Evolutionary conservation across 2,888 invertebrate genomes (phyloP).

Genomic region (Ditula angustiorana): DNA sequence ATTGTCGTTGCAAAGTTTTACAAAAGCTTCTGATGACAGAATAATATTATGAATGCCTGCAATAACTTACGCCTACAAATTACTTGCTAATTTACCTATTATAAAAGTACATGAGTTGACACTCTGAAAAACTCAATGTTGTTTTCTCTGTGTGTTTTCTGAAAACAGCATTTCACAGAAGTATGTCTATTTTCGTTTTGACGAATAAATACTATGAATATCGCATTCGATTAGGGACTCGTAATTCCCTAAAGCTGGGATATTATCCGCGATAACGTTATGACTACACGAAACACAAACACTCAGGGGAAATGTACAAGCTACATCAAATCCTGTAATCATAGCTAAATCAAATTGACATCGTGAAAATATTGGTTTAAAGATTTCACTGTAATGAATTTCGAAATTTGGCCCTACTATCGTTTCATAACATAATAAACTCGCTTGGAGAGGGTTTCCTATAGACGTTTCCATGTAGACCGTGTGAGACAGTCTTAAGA

Average conservation of each 20-base stretch:
- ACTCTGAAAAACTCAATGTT: no score
- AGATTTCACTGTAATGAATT: no score
- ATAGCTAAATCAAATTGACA: background rate
- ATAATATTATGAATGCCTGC: no score
- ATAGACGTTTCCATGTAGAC: no score
- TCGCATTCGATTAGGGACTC: conserved; percentile 13
- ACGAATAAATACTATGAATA: background rate
- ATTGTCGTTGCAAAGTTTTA: background rate
- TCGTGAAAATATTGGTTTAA: background rate
- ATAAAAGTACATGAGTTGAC: no score
- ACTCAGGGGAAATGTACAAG: conserved; percentile 14
- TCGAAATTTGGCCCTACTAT: no score
- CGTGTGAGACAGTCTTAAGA: no score
- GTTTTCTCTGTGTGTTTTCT: background rate
- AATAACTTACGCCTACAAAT: no score
- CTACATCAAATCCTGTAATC: background rate
- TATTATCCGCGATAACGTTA: conserved; percentile 15
- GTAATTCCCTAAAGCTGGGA: conserved; percentile 11
- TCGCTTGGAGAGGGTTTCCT: no score
- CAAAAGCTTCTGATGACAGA: background rate
- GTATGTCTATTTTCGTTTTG: background rate
- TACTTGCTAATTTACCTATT: no score
- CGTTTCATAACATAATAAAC: no score
- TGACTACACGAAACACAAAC: background rate
- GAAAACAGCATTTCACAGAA: background rate